Evolutionary conservation across 2,797 vertebrate species (phyloP).

Genomic region (Chaetophractus vellerosus): DNA sequence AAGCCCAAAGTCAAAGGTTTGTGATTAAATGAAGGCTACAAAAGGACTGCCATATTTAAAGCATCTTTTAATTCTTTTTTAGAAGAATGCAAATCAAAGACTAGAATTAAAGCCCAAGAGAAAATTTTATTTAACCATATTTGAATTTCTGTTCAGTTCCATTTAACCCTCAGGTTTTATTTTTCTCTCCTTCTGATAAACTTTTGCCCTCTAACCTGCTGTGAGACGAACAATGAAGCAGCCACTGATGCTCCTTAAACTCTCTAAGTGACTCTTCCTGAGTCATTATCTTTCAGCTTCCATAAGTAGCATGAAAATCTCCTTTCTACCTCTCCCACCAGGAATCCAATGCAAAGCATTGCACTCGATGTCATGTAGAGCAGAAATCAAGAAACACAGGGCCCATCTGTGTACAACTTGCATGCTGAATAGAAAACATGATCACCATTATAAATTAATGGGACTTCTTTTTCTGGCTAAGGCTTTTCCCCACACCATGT

Average conservation of each 20-base stretch:
- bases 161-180: conserved; percentile 84
- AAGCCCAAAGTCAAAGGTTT: conserved; percentile 86
- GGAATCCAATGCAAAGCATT: conserved; percentile 68
- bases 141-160: conserved; percentile 86
- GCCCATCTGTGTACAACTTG: conserved; percentile 28
- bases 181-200: conserved; percentile 84
- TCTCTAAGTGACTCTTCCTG: conserved; percentile 72
- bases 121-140: conserved; percentile 87
- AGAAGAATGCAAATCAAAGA: conserved; percentile 87
- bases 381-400: conserved; percentile 69
- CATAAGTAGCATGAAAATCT: conserved; percentile 74
- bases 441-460: conserved; percentile 38
- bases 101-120: conserved; percentile 83
- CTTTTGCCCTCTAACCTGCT: conserved; percentile 86
- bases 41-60: conserved; percentile 86
- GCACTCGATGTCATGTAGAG: conserved; percentile 1
- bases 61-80: conserved; percentile 83
- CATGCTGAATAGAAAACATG: conserved; percentile 69
- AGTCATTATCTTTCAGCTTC: conserved; percentile 81
- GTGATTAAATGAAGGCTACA: conserved; percentile 86
- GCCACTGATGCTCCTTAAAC: conserved; percentile 79
- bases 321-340: conserved; percentile 76
- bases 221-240: conserved; percentile 86
- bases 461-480: conserved; percentile 20
- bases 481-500: conserved; percentile 12